These are phyloP conservation scores for Erebia aethiops DNA, from an alignment of 2,888 invertebrate species.

Conservation along the genomic window DNA sequence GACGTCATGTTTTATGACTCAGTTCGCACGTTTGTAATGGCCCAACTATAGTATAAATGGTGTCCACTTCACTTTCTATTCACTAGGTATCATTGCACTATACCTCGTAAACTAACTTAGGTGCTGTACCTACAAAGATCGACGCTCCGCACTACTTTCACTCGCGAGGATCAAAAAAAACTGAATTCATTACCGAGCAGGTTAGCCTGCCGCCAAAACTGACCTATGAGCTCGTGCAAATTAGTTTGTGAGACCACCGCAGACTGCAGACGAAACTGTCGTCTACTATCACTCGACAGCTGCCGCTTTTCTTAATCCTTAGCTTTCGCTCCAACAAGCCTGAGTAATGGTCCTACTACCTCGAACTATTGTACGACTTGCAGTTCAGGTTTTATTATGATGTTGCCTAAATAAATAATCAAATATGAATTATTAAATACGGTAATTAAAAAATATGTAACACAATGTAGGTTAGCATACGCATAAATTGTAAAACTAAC, in stretches of 20 bases:
- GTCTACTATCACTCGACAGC: not conserved
- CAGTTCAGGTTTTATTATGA: too few species aligned
- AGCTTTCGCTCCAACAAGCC: too few species aligned
- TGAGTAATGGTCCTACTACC: too few species aligned
- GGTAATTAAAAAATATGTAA: too few species aligned
- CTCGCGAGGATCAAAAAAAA: not conserved
- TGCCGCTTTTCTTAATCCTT: too few species aligned
- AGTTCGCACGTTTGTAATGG: too few species aligned
- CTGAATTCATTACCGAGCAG: not conserved
- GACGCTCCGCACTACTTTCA: not conserved
- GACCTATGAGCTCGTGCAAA: not conserved
- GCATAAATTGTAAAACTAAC: too few species aligned
- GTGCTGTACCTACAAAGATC: not conserved
- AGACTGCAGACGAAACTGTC: not conserved
- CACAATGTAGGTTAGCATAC: too few species aligned
- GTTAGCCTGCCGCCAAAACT: slow-evolving; percentile 3
- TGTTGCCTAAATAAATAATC: too few species aligned
- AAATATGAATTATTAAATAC: too few species aligned
- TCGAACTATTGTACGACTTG: too few species aligned
- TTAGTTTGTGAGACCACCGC: not conserved
- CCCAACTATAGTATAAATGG: not conserved
- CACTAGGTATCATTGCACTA: not conserved
- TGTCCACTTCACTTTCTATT: not conserved
- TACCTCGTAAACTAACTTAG: not conserved
- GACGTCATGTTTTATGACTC: too few species aligned